Evolutionary conservation across 1,140 invertebrate species (phyloP).

Genomic region (Druon quercuslanigerum): DNA sequence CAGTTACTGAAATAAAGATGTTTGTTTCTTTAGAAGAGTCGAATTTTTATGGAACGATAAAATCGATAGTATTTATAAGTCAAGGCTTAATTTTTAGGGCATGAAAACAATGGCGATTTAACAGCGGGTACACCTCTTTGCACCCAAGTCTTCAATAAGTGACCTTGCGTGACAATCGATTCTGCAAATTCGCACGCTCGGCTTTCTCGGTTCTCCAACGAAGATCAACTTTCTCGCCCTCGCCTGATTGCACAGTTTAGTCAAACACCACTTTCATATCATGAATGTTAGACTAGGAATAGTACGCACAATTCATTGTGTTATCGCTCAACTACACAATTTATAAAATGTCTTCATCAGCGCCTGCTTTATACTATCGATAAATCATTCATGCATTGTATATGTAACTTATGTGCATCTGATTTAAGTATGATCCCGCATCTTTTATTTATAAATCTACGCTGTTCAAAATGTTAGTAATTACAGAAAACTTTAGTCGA

Average conservation of each 20-base stretch:
- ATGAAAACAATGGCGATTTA: slow-evolving; percentile 5
- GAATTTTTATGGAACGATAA: neutral
- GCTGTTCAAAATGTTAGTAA: too few relatives aligned
- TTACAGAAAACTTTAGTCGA: too few relatives aligned
- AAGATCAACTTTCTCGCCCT: slow-evolving; percentile 2
- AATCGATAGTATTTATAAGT: slow-evolving; percentile 7
- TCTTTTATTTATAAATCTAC: too few relatives aligned
- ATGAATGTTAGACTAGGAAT: neutral
- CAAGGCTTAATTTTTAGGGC: slow-evolving; percentile 25
- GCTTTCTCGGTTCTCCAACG: neutral
- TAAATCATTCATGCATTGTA: too few relatives aligned
- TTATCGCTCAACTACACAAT: neutral
- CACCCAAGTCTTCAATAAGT: slow-evolving; percentile 24
- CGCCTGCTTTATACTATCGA: too few relatives aligned
- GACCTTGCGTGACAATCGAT: slow-evolving; percentile 26
- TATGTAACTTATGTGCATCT: too few relatives aligned
- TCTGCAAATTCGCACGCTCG: slow-evolving; percentile 23
- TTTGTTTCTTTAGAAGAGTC: neutral
- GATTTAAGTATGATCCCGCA: too few relatives aligned
- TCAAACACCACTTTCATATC: neutral
- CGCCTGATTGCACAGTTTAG: neutral
- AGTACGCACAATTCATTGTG: neutral
- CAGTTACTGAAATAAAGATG: too few relatives aligned
- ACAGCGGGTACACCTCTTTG: slow-evolving; percentile 9
- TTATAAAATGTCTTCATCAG: too few relatives aligned